Evolutionary conservation across 2,888 invertebrate genomes (phyloP).

Genomic region (Orthonychiurus folsomi): DNA sequence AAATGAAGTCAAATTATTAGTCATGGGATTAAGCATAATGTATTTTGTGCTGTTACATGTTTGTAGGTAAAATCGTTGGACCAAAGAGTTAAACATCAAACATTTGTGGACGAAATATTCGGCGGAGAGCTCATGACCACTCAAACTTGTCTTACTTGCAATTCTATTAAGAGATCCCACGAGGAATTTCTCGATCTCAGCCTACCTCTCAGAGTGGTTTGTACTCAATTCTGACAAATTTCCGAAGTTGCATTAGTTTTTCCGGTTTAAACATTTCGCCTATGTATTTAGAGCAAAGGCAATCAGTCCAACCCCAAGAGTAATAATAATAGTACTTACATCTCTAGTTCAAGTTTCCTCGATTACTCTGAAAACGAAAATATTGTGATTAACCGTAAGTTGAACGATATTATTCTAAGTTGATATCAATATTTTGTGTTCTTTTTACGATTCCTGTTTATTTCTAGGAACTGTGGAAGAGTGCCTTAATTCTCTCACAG

Average conservation of each 20-base stretch:
- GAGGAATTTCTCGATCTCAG: slow-evolving; percentile 94
- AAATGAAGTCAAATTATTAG: not conserved
- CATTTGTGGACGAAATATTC: slow-evolving; percentile 73
- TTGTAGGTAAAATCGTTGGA: slow-evolving; percentile 38
- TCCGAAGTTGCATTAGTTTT: not conserved
- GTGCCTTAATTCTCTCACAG: slow-evolving; percentile 86
- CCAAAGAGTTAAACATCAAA: slow-evolving; percentile 43
- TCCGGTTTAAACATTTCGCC: slow-evolving; percentile 3
- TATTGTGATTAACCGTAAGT: slow-evolving; percentile 41
- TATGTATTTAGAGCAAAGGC: not conserved
- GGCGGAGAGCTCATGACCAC: slow-evolving; percentile 86
- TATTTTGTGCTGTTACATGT: not conserved
- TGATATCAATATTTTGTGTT: no score
- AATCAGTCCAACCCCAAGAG: not conserved
- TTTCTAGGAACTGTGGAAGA: slow-evolving; percentile 60
- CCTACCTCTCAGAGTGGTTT: slow-evolving; percentile 61
- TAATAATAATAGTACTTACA: not conserved
- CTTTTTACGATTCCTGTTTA: no score
- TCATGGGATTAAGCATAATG: slow-evolving; percentile 3
- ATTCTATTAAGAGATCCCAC: slow-evolving; percentile 71
- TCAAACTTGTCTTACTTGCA: slow-evolving; percentile 79
- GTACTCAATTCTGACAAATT: slow-evolving; percentile 6
- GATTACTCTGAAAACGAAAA: slow-evolving; percentile 33
- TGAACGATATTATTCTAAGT: not conserved
- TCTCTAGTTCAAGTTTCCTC: not conserved